phyloP scores from a whole-genome alignment of 2,888 invertebrate species.

The Zeuzera pyrina region DNA sequence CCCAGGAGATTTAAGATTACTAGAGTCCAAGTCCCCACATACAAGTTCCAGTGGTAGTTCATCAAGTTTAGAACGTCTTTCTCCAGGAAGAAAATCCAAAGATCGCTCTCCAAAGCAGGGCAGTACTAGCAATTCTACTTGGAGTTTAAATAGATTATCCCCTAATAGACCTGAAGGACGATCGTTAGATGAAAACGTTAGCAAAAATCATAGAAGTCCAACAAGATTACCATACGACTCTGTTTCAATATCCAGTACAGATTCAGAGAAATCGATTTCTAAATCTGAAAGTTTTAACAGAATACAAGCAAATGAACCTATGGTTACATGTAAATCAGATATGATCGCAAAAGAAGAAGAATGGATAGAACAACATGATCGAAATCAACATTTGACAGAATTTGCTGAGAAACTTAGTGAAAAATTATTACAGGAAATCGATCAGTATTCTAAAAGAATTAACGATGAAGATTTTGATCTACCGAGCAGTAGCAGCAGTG shows the following conservation, averaged over 20 bases:
- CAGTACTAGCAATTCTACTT: constrained; percentile 65
- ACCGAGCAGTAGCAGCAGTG: constrained; percentile 65
- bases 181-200: constrained; percentile 59
- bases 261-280: constrained; percentile 66
- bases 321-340: constrained; percentile 67
- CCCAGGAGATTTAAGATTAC: constrained; percentile 61
- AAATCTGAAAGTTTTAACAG: constrained; percentile 69
- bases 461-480: constrained; percentile 69
- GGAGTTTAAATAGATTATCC: constrained; percentile 64
- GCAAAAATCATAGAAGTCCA: constrained; percentile 61
- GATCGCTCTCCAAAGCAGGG: constrained; percentile 66
- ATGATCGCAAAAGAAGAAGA: constrained; percentile 63
- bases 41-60: constrained; percentile 69
- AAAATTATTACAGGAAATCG: constrained; percentile 84
- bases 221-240: constrained; percentile 64
- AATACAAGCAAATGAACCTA: constrained; percentile 62
- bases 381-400: constrained; percentile 80
- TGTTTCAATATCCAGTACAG: constrained; percentile 64
- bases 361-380: constrained; percentile 74
- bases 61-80: constrained; percentile 62
- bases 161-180: constrained; percentile 65
- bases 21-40: constrained; percentile 63
- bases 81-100: constrained; percentile 64
- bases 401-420: constrained; percentile 88
- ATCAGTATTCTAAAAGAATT: constrained; percentile 71